Conservation (phyloP, 2,113 vertebrate genomes). For the Oreotragus oreotragus region DNA sequence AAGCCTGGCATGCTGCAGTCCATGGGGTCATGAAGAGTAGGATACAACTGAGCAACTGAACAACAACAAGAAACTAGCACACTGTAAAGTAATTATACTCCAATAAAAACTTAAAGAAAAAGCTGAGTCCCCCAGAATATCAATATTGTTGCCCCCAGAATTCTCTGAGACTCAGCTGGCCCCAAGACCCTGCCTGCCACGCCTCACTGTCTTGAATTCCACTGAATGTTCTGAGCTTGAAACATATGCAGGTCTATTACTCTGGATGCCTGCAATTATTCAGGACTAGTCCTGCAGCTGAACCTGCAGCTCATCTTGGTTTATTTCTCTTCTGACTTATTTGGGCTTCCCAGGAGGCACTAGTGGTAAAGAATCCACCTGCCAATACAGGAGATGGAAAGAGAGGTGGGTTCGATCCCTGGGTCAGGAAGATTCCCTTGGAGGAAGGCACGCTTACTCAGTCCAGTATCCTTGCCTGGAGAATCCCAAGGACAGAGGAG, state of each 20-base stretch:
- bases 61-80: neutral
- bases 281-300: rapidly evolving
- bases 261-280: neutral
- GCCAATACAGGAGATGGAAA: neutral
- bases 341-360: neutral
- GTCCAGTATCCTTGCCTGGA: neutral
- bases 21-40: neutral
- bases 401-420: neutral
- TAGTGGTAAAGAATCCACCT: neutral
- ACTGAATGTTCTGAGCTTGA: too few species aligned
- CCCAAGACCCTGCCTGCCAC: neutral
- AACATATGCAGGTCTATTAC: neutral
- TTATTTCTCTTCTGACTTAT: neutral
- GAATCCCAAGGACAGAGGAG: neutral
- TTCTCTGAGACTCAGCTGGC: neutral
- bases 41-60: neutral
- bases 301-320: rapidly evolving
- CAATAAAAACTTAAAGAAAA: neutral
- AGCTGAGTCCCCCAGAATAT: neutral
- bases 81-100: neutral
- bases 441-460: neutral
- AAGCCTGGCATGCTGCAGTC: neutral
- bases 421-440: neutral
- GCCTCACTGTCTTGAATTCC: neutral
- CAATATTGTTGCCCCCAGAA: neutral